Conservation (phyloP, 2,888 invertebrate genomes). For the Podotricha telesiphe region DNA sequence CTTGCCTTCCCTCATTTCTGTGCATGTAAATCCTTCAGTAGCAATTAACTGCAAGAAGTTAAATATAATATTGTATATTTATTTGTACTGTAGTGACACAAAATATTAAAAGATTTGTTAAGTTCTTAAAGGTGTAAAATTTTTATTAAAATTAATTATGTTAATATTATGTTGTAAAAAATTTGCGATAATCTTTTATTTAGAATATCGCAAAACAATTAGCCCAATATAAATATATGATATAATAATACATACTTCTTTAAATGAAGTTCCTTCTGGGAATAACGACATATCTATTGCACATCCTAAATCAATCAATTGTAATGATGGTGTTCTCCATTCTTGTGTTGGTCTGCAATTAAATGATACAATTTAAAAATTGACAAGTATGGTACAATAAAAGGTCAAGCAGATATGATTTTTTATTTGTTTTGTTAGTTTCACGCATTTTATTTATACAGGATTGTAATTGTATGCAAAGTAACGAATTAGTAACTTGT, state of each 20-base stretch:
- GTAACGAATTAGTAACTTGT: too few relatives aligned
- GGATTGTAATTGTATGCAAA: too few relatives aligned
- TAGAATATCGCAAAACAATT: too few relatives aligned
- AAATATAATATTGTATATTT: conserved; percentile 22
- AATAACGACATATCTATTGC: conserved; percentile 96
- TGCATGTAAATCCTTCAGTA: conserved; percentile 91
- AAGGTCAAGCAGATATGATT: too few relatives aligned
- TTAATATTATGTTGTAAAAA: too few relatives aligned
- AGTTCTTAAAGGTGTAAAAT: too few relatives aligned
- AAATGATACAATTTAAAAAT: conserved; percentile 30
- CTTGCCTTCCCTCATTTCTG: conserved; percentile 94
- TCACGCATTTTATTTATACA: too few relatives aligned
- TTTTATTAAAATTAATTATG: too few relatives aligned
- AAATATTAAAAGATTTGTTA: too few relatives aligned
- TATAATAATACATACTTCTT: conserved; percentile 66
- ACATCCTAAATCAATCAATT: conserved; percentile 96
- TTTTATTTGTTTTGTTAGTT: too few relatives aligned
- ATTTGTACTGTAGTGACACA: not conserved
- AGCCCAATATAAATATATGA: too few relatives aligned
- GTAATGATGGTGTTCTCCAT: conserved; percentile 87
- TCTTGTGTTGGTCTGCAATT: conserved; percentile 84
- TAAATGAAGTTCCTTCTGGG: conserved; percentile 90
- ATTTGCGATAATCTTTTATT: too few relatives aligned
- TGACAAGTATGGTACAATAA: not conserved
- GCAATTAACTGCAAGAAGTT: conserved; percentile 84